Percentiles rank a stretch among this genome's conserved stretches.
Evolutionary conservation across 2,113 vertebrate genomes (phyloP).

Genomic region (Prionailurus bengalensis): DNA sequence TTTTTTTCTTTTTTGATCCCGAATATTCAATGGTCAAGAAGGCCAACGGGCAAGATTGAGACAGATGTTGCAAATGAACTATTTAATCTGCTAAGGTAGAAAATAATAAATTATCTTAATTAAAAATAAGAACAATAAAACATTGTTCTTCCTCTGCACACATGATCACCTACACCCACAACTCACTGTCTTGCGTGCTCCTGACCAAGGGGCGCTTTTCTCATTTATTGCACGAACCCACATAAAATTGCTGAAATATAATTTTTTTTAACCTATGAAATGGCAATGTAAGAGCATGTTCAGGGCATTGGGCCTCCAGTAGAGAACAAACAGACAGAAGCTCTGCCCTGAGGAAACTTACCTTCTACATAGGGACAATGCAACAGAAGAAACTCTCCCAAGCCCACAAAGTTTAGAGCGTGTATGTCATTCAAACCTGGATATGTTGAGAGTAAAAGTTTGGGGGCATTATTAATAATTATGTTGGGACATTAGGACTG

Average conservation of each 20-base stretch:
- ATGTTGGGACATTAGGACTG: not conserved
- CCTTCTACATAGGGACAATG: too few species aligned
- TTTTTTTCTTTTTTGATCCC: not conserved
- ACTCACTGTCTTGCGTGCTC: not conserved
- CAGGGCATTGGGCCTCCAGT: too few species aligned
- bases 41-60: not conserved
- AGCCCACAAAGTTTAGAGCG: not conserved
- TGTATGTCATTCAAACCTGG: not conserved
- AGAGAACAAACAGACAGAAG: not conserved
- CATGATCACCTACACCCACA: not conserved
- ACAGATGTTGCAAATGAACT: not conserved
- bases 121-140: not conserved
- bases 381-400: not conserved
- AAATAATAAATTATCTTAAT: not conserved
- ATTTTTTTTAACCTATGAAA: not conserved
- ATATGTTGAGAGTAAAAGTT: not conserved
- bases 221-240: not conserved
- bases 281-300: not conserved
- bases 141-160: not conserved
- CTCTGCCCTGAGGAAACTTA: not conserved
- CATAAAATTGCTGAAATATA: not conserved
- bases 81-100: not conserved
- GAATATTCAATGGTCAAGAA: not conserved
- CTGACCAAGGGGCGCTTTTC: not conserved
- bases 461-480: not conserved